Percentiles rank a stretch among this genome's conserved stretches.
Evolutionary conservation across 2,888 invertebrate species (phyloP).

Genomic region (Acholoe squamosa): DNA sequence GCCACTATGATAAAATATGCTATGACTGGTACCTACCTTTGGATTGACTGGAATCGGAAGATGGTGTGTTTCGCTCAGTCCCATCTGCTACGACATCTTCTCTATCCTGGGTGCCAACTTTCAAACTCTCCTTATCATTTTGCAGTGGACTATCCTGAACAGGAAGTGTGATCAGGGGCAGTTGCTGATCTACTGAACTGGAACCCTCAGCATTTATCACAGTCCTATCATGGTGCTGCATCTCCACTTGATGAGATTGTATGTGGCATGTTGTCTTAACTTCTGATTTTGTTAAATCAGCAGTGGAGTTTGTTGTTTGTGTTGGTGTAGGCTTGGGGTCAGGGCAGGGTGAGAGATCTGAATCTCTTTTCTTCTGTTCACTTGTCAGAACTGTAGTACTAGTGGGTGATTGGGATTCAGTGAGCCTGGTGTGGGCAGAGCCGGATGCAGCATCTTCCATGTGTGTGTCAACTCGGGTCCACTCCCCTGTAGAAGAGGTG

Average conservation of each 20-base stretch:
- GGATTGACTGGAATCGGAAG: constrained; percentile 63
- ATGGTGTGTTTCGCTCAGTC: constrained; percentile 72
- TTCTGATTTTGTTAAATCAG: background rate
- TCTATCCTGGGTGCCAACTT: constrained; percentile 74
- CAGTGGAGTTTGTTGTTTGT: background rate
- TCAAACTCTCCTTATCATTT: background rate
- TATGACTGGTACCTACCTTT: constrained; percentile 48
- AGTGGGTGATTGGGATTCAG: background rate
- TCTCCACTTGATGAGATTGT: background rate
- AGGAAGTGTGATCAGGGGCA: background rate
- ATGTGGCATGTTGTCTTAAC: background rate
- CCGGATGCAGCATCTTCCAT: background rate
- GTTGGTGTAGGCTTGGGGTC: background rate
- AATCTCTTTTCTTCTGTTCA: background rate
- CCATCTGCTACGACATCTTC: constrained; percentile 80
- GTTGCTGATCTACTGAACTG: background rate
- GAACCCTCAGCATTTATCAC: background rate
- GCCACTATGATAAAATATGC: background rate
- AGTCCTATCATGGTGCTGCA: background rate
- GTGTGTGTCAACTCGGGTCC: constrained; percentile 20
- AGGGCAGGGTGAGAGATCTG: background rate
- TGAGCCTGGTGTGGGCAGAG: background rate
- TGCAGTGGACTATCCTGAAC: background rate
- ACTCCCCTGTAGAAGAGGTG: background rate
- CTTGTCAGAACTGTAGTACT: background rate